Evolutionary conservation across 2,113 vertebrate species (phyloP).

Genomic region (Datnioides undecimradiatus): DNA sequence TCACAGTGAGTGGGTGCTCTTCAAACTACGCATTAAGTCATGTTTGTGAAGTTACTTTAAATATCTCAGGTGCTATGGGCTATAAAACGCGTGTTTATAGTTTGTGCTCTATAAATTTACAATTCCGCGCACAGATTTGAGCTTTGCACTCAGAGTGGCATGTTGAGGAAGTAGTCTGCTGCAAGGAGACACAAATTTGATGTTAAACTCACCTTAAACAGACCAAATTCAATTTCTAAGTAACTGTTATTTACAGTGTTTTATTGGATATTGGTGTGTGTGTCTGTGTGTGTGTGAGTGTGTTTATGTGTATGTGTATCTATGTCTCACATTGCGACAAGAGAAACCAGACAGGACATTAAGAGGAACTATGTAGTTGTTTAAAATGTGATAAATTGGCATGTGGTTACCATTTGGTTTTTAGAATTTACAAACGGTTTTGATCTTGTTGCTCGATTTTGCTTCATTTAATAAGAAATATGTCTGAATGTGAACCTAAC

Average conservation of each 20-base stretch:
- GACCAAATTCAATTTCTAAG: not conserved
- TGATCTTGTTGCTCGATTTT: not conserved
- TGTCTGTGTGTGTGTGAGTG: too few relatives aligned
- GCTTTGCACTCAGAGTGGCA: not conserved
- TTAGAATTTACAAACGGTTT: not conserved
- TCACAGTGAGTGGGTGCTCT: constrained; percentile 54
- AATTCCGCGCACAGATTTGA: not conserved
- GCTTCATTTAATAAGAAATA: not conserved
- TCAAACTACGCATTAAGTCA: not conserved
- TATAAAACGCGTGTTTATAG: not conserved
- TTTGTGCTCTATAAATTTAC: not conserved
- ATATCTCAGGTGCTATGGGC: not conserved
- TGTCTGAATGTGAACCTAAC: not conserved
- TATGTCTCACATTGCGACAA: too few relatives aligned
- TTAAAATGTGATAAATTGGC: not conserved
- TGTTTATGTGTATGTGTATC: too few relatives aligned
- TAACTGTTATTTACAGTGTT: not conserved
- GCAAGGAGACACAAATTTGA: not conserved
- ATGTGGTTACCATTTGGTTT: not conserved
- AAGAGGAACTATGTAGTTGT: not conserved
- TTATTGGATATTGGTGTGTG: not conserved
- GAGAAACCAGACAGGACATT: not conserved
- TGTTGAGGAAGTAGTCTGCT: not conserved
- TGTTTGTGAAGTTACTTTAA: not conserved
- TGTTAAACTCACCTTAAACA: not conserved